Evolutionary conservation across 2,797 vertebrate species (phyloP).

Genomic region (Ceryle rudis): DNA sequence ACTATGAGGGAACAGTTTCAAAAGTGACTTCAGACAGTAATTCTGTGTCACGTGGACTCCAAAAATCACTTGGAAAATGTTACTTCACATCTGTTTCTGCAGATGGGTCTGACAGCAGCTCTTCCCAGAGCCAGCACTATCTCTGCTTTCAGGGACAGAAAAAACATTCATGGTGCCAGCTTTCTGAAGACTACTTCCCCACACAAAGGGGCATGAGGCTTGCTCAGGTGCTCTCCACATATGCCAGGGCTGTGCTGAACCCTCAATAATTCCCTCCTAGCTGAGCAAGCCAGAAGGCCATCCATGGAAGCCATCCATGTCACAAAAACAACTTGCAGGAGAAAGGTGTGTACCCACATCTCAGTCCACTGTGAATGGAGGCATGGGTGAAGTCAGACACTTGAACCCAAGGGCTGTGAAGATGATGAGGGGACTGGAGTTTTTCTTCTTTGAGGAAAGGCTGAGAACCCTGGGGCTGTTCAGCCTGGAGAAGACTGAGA

Average conservation of each 20-base stretch:
- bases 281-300: neutral
- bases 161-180: neutral
- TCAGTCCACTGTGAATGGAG: neutral
- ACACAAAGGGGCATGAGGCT: neutral
- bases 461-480: neutral
- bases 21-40: constrained; percentile 39
- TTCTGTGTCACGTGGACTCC: neutral
- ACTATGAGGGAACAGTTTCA: constrained; percentile 19
- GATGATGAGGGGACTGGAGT: neutral
- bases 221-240: neutral
- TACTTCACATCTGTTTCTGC: neutral
- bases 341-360: neutral
- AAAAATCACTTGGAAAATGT: constrained; percentile 38
- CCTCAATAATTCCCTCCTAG: neutral
- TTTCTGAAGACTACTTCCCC: neutral
- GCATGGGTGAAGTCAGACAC: neutral
- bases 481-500: neutral
- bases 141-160: neutral
- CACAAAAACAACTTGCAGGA: neutral
- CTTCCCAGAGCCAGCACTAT: neutral
- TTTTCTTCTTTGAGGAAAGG: neutral
- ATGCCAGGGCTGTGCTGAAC: neutral
- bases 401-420: neutral
- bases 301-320: neutral
- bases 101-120: neutral